Base-by-base conservation (phyloP, 2,888 invertebrate species). In the Endotricha flammealis region DNA sequence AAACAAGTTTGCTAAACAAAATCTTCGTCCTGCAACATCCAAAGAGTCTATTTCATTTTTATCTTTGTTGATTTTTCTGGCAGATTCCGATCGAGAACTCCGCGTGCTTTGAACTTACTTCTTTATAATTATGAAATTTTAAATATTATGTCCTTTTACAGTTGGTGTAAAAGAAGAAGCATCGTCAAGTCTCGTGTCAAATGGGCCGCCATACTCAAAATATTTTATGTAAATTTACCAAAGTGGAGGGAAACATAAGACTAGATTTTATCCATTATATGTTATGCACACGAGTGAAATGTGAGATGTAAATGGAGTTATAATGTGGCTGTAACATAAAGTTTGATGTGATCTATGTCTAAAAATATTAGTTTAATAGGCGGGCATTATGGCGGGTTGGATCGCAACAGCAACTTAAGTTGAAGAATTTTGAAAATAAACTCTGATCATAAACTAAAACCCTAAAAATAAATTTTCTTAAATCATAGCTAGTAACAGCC, bases 81-180 rank as follows among this genome's bases (percentile, higher is more conserved):
- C n/a, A n/a, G n/a, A n/a, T n/a, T n/a, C n/a, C n/a, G n/a, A n/a
- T n/a, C n/a, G n/a, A n/a, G n/a, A n/a, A n/a, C n/a, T n/a, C n/a
- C n/a, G n/a, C n/a, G n/a, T n/a, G n/a, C n/a, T n/a, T n/a, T n/a
- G n/a, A n/a, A n/a, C n/a, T 9, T 12, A 16, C 12, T 14, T 24
- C 11, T 32, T 28, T 6, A 10, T 16, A 22, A 27, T 11, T 24
- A 16, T 14, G 17, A 12, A 41, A 39, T 32, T 36, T 44, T 39
- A 12, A 34, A n/a, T n/a, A 12, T 29, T 36, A 20, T 30, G 33
- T 35, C 43, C 48, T 48, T 37, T 47, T 53, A 41, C 53, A 79
- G 81, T 78, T 65, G 82, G 80, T 5, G 77, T 80, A 0, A 82
- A 82, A 44, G 83, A 81, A 53, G 83, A 83, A 56, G 54, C 75